phyloP scores from a whole-genome alignment of 2,888 invertebrate species.

The Aspidiotus destructor region DNA sequence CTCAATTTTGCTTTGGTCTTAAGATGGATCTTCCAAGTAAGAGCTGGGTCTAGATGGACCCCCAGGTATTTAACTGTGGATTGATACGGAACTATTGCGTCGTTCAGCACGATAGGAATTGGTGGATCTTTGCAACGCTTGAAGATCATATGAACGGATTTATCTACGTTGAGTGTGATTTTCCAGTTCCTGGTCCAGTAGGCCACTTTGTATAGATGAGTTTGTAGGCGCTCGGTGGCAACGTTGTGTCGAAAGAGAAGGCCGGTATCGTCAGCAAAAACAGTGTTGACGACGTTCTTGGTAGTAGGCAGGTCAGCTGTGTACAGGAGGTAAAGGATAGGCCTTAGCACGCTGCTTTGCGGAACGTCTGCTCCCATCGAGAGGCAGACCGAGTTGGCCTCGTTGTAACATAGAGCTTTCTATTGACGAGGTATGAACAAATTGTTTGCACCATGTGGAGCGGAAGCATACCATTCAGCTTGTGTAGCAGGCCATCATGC shows the following conservation, averaged over 20 bases:
- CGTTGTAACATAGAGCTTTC: neutral
- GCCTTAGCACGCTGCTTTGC: neutral
- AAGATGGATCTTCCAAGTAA: no score
- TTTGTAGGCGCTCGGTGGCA: neutral
- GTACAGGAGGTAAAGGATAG: constrained; percentile 5
- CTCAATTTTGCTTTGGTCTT: no score
- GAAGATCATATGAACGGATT: no score
- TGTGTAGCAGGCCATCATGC: neutral
- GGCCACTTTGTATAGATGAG: neutral
- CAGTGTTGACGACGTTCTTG: neutral
- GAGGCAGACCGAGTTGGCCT: neutral
- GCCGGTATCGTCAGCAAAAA: constrained; percentile 10
- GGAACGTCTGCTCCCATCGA: neutral
- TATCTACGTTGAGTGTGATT: neutral
- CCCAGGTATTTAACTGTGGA: neutral
- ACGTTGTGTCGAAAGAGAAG: neutral
- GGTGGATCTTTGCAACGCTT: neutral
- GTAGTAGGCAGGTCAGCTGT: neutral
- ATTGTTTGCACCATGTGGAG: neutral
- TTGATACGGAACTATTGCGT: neutral
- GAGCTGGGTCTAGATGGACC: no score
- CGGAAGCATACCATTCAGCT: neutral
- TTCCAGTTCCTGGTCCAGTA: neutral
- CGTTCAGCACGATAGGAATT: neutral
- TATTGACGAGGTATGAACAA: neutral